Percentiles rank a stretch among this genome's conserved stretches.
These are phyloP conservation scores for Simalia tracyae DNA, from an alignment of 2,797 vertebrate genomes.

Conservation along the genomic window DNA sequence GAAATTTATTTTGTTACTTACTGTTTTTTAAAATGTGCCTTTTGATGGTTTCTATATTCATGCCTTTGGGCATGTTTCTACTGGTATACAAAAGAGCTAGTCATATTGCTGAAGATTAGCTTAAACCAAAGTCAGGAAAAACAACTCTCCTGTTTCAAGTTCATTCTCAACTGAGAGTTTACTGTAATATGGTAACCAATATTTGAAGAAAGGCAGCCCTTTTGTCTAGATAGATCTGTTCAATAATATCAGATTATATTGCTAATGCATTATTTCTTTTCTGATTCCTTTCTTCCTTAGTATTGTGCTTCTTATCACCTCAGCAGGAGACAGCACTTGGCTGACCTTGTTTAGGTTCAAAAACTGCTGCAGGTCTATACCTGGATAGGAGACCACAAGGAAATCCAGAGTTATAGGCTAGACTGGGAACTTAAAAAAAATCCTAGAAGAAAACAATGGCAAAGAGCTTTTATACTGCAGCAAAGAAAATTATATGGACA, in stretches of 20 bases:
- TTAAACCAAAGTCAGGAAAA: accelerated
- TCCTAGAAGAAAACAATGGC: neutral
- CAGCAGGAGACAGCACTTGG: too few species aligned
- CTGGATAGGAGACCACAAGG: neutral
- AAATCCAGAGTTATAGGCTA: neutral
- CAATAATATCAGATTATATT: too few species aligned
- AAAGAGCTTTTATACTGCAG: neutral
- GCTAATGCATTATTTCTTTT: too few species aligned
- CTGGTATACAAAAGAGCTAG: neutral
- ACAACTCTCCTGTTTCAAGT: neutral
- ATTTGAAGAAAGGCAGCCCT: neutral
- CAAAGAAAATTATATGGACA: neutral
- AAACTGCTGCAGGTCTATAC: too few species aligned
- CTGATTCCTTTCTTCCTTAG: neutral
- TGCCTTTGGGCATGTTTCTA: neutral
- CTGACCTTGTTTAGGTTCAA: too few species aligned
- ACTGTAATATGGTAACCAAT: neutral
- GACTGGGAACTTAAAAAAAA: neutral
- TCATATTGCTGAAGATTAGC: neutral
- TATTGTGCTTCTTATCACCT: neutral
- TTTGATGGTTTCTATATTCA: neutral
- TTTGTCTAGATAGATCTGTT: neutral
- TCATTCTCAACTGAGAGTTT: neutral
- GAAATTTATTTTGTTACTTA: neutral
- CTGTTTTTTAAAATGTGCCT: accelerated